phyloP scores from a whole-genome alignment of 2,797 vertebrate species.

The Bovichtus diacanthus region DNA sequence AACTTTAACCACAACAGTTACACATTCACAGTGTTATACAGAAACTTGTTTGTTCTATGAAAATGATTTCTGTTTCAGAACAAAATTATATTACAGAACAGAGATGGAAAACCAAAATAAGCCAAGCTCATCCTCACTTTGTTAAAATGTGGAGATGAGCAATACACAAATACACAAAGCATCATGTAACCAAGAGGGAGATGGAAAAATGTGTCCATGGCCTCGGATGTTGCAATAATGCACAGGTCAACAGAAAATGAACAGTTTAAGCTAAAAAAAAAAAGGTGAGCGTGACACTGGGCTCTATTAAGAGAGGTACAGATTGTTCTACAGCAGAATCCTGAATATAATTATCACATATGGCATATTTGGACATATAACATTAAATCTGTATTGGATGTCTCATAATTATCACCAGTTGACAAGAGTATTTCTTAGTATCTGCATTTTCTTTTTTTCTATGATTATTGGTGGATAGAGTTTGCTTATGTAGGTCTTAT shows the following conservation, averaged over 20 bases:
- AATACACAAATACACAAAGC: not conserved
- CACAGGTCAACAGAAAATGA: constrained; percentile 1
- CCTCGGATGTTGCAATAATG: not conserved
- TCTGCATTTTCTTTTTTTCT: not conserved
- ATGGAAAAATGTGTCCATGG: not conserved
- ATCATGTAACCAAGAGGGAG: not conserved
- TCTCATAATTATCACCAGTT: not conserved
- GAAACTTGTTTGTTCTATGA: not conserved
- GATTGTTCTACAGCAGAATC: not conserved
- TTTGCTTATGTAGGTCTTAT: not conserved
- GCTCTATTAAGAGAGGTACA: not conserved
- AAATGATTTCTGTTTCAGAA: not conserved
- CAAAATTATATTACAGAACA: not conserved
- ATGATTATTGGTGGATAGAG: not conserved
- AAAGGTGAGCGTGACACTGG: not conserved
- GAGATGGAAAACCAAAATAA: not conserved
- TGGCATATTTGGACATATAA: not conserved
- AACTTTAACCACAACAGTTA: not conserved
- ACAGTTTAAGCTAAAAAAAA: not conserved
- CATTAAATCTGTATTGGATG: not conserved
- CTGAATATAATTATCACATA: not conserved
- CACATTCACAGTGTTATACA: not conserved
- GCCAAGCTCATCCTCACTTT: not conserved
- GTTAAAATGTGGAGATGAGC: not conserved
- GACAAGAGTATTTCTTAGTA: not conserved